Conservation (phyloP, 2,888 invertebrate genomes). For the Hypolimnas misippus region DNA sequence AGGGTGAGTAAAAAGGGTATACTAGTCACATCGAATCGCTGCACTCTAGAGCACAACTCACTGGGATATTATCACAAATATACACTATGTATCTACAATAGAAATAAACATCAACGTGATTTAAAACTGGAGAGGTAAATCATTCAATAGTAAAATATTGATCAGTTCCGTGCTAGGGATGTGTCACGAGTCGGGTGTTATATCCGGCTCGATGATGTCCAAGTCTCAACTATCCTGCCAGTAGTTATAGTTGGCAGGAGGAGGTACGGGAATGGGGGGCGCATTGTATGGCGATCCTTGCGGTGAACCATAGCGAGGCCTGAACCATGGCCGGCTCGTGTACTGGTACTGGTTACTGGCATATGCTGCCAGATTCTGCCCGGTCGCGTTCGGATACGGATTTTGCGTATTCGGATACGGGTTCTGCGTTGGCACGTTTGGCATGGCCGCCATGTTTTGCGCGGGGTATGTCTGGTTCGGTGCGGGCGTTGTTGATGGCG, state of each 20-base stretch:
- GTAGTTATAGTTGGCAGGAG: conserved; percentile 74
- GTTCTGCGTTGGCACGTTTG: conserved; percentile 64
- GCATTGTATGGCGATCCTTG: conserved; percentile 72
- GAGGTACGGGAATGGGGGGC: conserved; percentile 70
- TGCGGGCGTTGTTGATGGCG: conserved; percentile 72
- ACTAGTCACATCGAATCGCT: not conserved
- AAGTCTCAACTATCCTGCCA: conserved; percentile 80
- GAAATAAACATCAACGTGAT: not conserved
- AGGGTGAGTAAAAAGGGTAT: not conserved
- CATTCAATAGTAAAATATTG: conserved; percentile 26
- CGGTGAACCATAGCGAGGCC: conserved; percentile 74
- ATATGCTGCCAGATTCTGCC: conserved; percentile 77
- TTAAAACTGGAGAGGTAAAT: not conserved
- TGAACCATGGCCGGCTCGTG: conserved; percentile 75
- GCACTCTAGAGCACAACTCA: not conserved
- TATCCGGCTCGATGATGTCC: conserved; percentile 51
- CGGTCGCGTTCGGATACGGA: conserved; percentile 77
- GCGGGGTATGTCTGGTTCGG: conserved; percentile 67
- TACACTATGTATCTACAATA: not conserved
- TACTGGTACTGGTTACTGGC: conserved; percentile 77
- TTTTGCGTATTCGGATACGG: conserved; percentile 72
- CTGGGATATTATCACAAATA: not conserved
- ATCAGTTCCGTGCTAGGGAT: conserved; percentile 30
- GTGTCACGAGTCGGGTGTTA: conserved; percentile 39
- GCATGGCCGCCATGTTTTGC: conserved; percentile 61